A percentile compares a stretch with the other conserved stretches of the same genome.
Evolutionary conservation across 2,113 vertebrate genomes (phyloP).

Genomic region (Burhinus oedicnemus): DNA sequence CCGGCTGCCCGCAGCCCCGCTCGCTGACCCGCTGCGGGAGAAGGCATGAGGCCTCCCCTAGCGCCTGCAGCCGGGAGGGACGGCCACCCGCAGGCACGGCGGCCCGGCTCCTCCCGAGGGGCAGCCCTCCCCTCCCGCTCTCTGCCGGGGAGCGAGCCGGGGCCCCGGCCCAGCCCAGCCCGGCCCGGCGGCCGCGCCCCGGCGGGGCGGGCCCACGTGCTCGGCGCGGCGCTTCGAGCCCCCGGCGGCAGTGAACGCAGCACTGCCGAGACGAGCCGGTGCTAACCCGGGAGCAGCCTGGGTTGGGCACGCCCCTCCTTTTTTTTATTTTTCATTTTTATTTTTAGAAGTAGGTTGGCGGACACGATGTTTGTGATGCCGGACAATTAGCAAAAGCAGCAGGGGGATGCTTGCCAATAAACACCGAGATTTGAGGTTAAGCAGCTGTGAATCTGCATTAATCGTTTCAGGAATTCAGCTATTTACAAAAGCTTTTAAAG

Average conservation of each 20-base stretch:
- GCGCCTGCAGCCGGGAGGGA: neutral
- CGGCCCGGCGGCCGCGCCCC: neutral
- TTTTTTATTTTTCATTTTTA: neutral
- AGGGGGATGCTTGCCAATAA: slow-evolving; percentile 43
- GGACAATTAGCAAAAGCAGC: slow-evolving; percentile 42
- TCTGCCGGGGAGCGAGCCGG: neutral
- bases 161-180: no score
- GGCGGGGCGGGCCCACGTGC: neutral
- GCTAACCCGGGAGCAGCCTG: neutral
- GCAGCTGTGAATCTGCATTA: slow-evolving; percentile 66
- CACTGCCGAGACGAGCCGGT: no score
- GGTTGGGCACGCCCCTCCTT: neutral
- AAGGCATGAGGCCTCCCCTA: neutral
- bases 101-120: no score
- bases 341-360: neutral
- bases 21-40: neutral
- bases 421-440: slow-evolving; percentile 39
- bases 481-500: slow-evolving; percentile 70
- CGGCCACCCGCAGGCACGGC: neutral
- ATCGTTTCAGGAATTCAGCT: slow-evolving; percentile 74
- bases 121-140: neutral
- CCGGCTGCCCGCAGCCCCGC: neutral
- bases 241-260: neutral
- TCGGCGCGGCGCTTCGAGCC: neutral
- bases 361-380: neutral